Percentiles rank a stretch among this genome's conserved stretches.
Conservation (phyloP, 2,797 vertebrate genomes). For the Synanceia verrucosa region DNA sequence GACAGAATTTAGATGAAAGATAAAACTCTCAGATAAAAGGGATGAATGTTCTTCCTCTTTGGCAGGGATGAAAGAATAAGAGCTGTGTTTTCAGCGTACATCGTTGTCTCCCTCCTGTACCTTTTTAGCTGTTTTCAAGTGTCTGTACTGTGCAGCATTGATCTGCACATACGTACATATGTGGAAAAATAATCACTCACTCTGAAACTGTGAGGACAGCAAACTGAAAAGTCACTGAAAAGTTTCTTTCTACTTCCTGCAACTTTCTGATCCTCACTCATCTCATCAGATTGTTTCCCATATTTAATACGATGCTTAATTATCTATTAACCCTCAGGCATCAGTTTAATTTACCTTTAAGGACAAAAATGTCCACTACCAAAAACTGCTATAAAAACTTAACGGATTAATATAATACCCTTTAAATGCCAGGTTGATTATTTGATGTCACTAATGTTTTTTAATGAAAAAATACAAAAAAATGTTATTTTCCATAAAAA, state of each 20-base stretch:
- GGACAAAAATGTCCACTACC: too few species aligned
- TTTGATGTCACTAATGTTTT: too few species aligned
- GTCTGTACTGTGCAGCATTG: conserved; percentile 30
- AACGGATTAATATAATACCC: too few species aligned
- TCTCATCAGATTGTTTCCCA: not conserved
- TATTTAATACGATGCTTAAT: not conserved
- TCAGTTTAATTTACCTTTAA: too few species aligned
- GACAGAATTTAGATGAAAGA: conserved; percentile 64
- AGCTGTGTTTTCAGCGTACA: not conserved
- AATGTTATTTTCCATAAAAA: too few species aligned
- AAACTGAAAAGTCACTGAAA: not conserved
- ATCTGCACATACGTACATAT: conserved; percentile 7
- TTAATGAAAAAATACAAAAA: too few species aligned
- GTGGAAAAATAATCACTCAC: not conserved
- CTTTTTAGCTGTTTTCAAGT: conserved; percentile 27
- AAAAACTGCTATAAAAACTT: too few species aligned
- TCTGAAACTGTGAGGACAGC: not conserved
- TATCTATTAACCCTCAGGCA: too few species aligned
- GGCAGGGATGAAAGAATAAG: conserved; percentile 29
- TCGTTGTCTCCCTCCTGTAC: conserved; percentile 15
- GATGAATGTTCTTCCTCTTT: conserved; percentile 18
- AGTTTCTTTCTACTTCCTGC: conserved; percentile 1
- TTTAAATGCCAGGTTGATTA: too few species aligned
- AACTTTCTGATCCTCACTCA: not conserved
- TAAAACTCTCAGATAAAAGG: conserved; percentile 57